A percentile compares a stretch with the other conserved stretches of the same genome.
phyloP scores from a whole-genome alignment of 2,113 vertebrate genomes.

The Columba janthina region DNA sequence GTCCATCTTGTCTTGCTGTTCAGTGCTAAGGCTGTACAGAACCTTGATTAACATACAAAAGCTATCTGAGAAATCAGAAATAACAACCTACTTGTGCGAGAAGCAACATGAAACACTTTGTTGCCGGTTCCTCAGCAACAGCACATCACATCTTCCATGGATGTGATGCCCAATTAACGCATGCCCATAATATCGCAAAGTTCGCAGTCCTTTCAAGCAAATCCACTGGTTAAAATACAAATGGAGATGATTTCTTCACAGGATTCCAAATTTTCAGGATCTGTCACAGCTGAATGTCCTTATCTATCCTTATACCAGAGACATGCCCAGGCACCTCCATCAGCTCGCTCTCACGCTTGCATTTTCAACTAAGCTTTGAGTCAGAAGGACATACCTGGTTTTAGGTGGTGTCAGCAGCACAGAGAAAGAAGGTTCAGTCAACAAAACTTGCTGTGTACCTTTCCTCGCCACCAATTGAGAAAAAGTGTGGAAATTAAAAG shows the following conservation, averaged over 20 bases:
- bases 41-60: neutral
- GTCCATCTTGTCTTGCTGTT: neutral
- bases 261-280: neutral
- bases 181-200: neutral
- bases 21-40: neutral
- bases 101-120: neutral
- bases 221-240: neutral
- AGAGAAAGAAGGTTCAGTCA: neutral
- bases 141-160: neutral
- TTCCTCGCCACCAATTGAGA: neutral
- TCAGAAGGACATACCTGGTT: neutral
- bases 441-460: neutral
- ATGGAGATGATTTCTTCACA: neutral
- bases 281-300: neutral
- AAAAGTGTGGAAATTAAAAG: neutral
- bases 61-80: neutral
- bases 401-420: neutral
- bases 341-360: neutral
- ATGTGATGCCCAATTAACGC: neutral
- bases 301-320: neutral
- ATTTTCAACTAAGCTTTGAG: neutral
- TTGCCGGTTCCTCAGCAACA: neutral
- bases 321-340: neutral
- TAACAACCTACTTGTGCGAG: neutral
- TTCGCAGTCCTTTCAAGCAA: neutral